Evolutionary conservation across 2,113 vertebrate genomes (phyloP), one percentile per base, ranked within the genome.

Genomic region (Pangasianodon gigas): DNA sequence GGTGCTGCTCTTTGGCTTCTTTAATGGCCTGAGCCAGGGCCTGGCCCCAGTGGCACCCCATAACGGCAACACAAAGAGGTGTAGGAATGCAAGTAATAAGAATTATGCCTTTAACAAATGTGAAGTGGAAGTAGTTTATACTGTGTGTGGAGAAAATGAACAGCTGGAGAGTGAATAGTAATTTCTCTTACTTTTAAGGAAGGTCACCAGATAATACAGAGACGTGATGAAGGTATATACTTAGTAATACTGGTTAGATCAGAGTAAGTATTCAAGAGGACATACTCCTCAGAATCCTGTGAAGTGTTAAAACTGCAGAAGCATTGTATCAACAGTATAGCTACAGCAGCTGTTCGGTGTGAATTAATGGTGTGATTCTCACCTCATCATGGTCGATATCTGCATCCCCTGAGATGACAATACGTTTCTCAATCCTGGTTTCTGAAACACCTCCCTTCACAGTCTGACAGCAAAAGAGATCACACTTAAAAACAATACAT

Each of bases 371-470:
- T 88, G 82, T 74, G 83, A 83, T 81, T 89, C 90, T 90, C 75
- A 93, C 92, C 92, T 93, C 91, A 92, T 99, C 97, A 2, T 98
- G 98, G 91, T 99, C 98, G 9, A 98, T 97, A 88, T 99, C 98
- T 4, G 98, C 96, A 87, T 99, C 98, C 92, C 98, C 98, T 0
- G 98, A 99, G 94, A 99, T 99, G 84, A 99, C 98, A 74, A 99
- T 99, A 91, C 98, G 95, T 92, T 99, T 99, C 94, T 99, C 98
- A 24, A 99, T 98, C 92, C 98, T 96, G 7, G 98, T 99, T 93
- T 99, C 98, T 84, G 98, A 99, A 93, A 99, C 96, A 92, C 97
- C 97, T 91, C 97, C 98, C 96, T 99, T 99, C 91, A 98, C 96
- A 92, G 95, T 99, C 98, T 99, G 92, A 60, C 44, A 51, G 24